Conservation (phyloP, 2,888 invertebrate genomes). For the Catotricha subobsoleta region DNA sequence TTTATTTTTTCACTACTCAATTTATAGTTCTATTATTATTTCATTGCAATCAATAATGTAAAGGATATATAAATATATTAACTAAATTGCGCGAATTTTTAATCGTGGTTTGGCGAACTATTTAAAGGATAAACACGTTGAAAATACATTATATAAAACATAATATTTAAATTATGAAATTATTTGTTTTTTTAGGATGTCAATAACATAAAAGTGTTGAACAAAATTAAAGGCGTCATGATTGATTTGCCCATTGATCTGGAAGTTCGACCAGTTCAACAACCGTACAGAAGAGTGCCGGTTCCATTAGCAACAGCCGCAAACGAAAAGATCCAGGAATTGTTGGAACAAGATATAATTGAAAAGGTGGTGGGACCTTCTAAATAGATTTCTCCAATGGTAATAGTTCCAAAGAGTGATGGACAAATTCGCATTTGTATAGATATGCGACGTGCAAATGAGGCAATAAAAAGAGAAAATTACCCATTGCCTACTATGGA, state of each 20-base stretch:
- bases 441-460: slow-evolving; percentile 21
- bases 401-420: slow-evolving; percentile 17
- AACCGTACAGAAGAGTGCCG: slow-evolving; percentile 19
- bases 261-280: slow-evolving; percentile 16
- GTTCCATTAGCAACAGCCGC: slow-evolving; percentile 14
- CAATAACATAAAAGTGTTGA: too few species aligned
- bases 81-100: slow-evolving; percentile 11
- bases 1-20: too few species aligned
- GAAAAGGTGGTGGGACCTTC: slow-evolving; percentile 18
- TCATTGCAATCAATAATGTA: too few species aligned
- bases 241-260: slow-evolving; percentile 16
- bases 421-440: slow-evolving; percentile 19
- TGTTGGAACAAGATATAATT: slow-evolving; percentile 16
- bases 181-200: too few species aligned
- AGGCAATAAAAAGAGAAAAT: slow-evolving; percentile 15
- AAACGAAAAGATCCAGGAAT: slow-evolving; percentile 13
- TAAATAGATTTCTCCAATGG: slow-evolving; percentile 20
- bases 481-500: slow-evolving; percentile 17
- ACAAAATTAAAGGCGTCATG: slow-evolving; percentile 17
- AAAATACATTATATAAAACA: too few species aligned
- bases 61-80: too few species aligned
- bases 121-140: too few species aligned
- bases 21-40: too few species aligned
- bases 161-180: too few species aligned
- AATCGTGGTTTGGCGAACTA: too few species aligned